Percentiles rank a stretch among this genome's conserved stretches.
phyloP scores from a whole-genome alignment of 2,888 invertebrate genomes.

The Caenorhabditis auriculariae region DNA sequence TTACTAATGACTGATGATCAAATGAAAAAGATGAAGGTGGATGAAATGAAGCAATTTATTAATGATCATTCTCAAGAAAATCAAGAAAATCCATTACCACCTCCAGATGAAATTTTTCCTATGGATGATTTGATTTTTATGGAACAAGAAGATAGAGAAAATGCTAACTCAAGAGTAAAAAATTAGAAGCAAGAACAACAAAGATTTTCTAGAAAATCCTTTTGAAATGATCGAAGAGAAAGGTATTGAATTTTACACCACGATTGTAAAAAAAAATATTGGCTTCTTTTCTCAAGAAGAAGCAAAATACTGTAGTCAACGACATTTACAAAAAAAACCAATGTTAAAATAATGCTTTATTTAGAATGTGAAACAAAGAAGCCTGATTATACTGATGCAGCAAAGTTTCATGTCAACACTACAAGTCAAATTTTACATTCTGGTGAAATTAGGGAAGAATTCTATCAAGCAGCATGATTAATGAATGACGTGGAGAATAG shows the following conservation, averaged over 20 bases:
- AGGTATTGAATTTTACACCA: conserved; percentile 6
- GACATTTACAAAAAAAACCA: conserved; percentile 13
- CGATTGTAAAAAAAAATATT: conserved; percentile 5
- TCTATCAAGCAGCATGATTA: conserved; percentile 14
- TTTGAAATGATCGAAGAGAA: conserved; percentile 3
- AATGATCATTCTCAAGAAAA: neutral
- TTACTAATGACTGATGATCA: no score
- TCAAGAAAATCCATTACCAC: neutral
- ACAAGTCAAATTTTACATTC: conserved; percentile 7
- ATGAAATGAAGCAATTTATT: conserved; percentile 5
- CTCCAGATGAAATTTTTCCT: conserved; percentile 18
- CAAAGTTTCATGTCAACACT: conserved; percentile 4
- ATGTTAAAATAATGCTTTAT: conserved; percentile 20
- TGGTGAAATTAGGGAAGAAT: conserved; percentile 18
- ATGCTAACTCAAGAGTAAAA: conserved; percentile 8
- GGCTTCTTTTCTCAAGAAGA: conserved; percentile 19
- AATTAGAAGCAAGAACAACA: conserved; percentile 5
- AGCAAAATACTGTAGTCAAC: conserved; percentile 14
- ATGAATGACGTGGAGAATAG: conserved; percentile 14
- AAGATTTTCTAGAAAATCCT: conserved; percentile 4
- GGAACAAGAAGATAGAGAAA: conserved; percentile 19
- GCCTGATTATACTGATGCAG: conserved; percentile 6
- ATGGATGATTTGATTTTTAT: conserved; percentile 19
- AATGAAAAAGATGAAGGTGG: no score
- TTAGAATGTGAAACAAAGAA: conserved; percentile 10